Evolutionary conservation across 2,113 vertebrate genomes (phyloP), one percentile per base, ranked within the genome.

Genomic region (Dicerorhinus sumatrensis): DNA sequence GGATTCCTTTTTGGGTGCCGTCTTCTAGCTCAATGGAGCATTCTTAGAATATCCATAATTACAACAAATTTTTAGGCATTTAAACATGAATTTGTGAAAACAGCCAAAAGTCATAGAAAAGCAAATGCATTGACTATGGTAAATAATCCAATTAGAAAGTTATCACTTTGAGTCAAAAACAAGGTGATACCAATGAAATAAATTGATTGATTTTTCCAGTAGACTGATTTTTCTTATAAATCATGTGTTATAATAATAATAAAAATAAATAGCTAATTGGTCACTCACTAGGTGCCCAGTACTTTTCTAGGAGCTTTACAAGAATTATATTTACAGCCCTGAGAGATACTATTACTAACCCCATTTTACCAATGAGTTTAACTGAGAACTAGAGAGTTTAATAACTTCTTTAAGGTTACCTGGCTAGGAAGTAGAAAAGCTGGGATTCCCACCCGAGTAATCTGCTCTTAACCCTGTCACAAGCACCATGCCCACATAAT

Each of bases 81-180:
- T 90, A 79, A 93, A 80, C 42, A 91, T 63, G n/a, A 83, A 67
- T 82, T 89, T 90, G 17, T 84, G 42, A 90, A 95, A 83, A 91
- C 2, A 75, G 18, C 36, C 31, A 80, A 82, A 69, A 56, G 13
- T 84, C 36, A 27, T 76, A 63, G 46, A 56, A 88, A 84, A 90
- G 12, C 31, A 96, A 92, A 75, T 75, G 17, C 54, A 65, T 33
- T 89, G n/a, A 79, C 33, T 80, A 4, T 89, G 20, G 23, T 54
- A 77, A n/a, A 56, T 46, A 72, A 87, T 54, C 36, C 82, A 72
- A 86, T 89, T 42, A 91, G 23, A 81, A 85, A 42, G 29, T 89
- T 89, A 73, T 51, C 33, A 67, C 21, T 77, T 77, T 60, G 54
- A 90, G 29, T 85, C 63, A 80, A 84, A 93, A 94, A 92, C 21